Conservation (phyloP, 2,797 vertebrate genomes). For the Eulemur rubriventer region DNA sequence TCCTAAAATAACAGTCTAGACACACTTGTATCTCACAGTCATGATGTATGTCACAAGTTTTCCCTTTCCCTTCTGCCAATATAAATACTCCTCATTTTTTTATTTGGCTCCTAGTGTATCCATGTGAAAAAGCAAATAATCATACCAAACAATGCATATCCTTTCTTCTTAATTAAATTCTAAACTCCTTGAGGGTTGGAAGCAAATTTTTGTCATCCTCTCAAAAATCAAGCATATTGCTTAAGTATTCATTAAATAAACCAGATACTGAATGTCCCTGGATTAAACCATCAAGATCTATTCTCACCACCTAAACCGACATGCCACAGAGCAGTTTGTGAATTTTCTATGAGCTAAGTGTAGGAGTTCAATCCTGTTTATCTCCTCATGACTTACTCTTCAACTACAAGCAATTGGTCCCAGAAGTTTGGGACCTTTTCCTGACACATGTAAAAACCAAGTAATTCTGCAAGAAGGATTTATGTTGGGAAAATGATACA, state of each 20-base stretch:
- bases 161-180: constrained; percentile 8
- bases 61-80: not conserved
- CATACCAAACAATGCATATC: not conserved
- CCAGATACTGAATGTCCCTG: not conserved
- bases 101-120: not conserved
- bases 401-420: not conserved
- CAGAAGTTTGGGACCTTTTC: not conserved
- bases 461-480: constrained; percentile 46
- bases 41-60: not conserved
- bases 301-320: not conserved
- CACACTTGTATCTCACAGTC: not conserved
- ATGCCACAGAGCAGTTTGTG: not conserved
- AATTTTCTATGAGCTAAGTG: not conserved
- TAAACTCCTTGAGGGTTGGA: not conserved
- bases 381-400: not conserved
- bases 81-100: not conserved
- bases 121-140: constrained; percentile 29
- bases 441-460: not conserved
- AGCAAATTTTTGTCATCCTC: not conserved
- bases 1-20: constrained; percentile 34
- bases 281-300: not conserved
- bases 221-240: constrained; percentile 13
- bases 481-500: constrained; percentile 32
- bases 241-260: constrained; percentile 29
- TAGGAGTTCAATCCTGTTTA: not conserved